Percentiles rank a stretch among this genome's conserved stretches.
phyloP scores from a whole-genome alignment of 2,888 invertebrate species.

The Drosophila paucipuncta region DNA sequence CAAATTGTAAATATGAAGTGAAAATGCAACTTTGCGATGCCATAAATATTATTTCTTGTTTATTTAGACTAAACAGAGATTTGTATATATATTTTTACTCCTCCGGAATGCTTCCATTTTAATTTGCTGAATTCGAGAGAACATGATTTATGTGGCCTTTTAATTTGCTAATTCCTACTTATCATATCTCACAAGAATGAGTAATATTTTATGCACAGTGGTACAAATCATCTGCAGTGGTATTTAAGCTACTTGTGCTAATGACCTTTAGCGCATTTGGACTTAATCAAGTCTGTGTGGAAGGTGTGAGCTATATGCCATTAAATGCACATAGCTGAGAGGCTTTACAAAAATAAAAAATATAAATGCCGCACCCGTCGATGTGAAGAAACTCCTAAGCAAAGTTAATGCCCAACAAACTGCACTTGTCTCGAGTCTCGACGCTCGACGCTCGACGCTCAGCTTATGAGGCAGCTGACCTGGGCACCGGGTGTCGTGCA shows the following conservation, averaged over 20 bases:
- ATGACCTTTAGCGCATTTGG: conserved; percentile 54
- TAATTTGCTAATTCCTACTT: conserved; percentile 48
- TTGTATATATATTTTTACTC: not conserved
- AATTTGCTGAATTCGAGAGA: conserved; percentile 5
- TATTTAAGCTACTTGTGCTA: conserved; percentile 57
- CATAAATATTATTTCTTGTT: not conserved
- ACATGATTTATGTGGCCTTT: conserved; percentile 47
- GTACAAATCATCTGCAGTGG: conserved; percentile 23
- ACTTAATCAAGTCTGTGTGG: conserved; percentile 58
- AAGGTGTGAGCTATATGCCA: conserved; percentile 52
- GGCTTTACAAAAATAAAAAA: conserved; percentile 47
- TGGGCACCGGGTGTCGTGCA: not conserved
- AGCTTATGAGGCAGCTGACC: not conserved
- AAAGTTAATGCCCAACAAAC: conserved; percentile 53
- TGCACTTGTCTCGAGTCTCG: conserved; percentile 55
- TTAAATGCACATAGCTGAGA: conserved; percentile 73
- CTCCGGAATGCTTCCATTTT: not conserved
- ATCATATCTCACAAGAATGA: conserved; percentile 34
- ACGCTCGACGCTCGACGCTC: conserved; percentile 13
- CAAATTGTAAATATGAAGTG: not conserved
- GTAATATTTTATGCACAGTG: conserved; percentile 21
- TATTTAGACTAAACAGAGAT: not conserved
- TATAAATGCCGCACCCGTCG: conserved; percentile 45
- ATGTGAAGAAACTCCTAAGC: conserved; percentile 24
- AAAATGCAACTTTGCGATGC: not conserved